These are phyloP conservation scores for Amblyraja radiata DNA, from an alignment of 2,797 vertebrate genomes.

Conservation along the genomic window DNA sequence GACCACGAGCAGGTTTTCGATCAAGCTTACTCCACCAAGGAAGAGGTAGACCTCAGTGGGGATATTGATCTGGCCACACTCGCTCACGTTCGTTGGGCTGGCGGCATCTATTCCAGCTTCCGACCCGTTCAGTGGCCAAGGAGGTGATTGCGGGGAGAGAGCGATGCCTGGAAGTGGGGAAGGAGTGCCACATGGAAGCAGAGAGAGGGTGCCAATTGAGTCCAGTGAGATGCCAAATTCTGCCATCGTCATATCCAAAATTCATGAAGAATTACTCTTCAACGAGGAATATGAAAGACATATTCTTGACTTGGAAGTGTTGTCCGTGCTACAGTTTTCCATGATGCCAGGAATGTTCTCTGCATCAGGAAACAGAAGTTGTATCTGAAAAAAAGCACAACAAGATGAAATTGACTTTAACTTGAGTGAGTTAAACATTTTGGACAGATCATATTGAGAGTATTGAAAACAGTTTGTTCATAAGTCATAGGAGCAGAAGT, in stretches of 20 bases:
- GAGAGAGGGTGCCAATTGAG: not conserved
- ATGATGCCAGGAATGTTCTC: not conserved
- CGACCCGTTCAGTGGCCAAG: not conserved
- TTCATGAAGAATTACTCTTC: not conserved
- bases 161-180: not conserved
- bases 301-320: not conserved
- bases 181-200: not conserved
- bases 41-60: constrained; percentile 76
- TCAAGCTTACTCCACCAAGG: constrained; percentile 68
- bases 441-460: not conserved
- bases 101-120: not conserved
- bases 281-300: not conserved
- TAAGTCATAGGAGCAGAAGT: too few relatives aligned
- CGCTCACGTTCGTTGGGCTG: not conserved
- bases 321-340: not conserved
- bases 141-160: not conserved
- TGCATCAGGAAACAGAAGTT: not conserved
- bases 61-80: constrained; percentile 54
- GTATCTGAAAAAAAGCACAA: not conserved
- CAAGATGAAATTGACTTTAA: not conserved
- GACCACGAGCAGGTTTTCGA: constrained; percentile 83
- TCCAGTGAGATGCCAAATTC: not conserved
- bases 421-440: not conserved
- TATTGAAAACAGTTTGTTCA: not conserved
- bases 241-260: not conserved